Evolutionary conservation across 2,113 vertebrate genomes (phyloP).

Genomic region (Macaca nemestrina): DNA sequence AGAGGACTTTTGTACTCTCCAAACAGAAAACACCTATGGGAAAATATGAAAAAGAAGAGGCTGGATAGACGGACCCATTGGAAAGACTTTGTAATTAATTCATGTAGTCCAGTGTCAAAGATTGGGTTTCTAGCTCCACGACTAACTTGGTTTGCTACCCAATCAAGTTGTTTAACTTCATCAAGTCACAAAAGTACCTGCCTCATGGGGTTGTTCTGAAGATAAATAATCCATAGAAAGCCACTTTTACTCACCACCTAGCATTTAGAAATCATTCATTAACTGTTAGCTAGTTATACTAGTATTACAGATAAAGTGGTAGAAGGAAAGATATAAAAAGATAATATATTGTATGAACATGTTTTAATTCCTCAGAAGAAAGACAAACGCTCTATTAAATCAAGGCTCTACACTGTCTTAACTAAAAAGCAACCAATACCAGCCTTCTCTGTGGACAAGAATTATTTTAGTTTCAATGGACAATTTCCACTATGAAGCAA

Average conservation of each 20-base stretch:
- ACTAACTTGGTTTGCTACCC: background rate
- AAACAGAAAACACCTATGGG: background rate
- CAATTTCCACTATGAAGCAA: background rate
- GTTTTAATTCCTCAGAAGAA: background rate
- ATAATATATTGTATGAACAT: background rate
- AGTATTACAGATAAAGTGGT: background rate
- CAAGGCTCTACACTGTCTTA: background rate
- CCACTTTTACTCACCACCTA: background rate
- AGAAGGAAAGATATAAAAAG: background rate
- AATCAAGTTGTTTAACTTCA: background rate
- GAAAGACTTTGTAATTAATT: background rate
- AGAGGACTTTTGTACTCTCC: background rate
- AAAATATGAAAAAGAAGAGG: background rate
- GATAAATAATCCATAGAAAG: background rate
- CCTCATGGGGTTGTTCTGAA: background rate
- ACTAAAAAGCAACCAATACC: background rate
- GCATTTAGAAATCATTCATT: background rate
- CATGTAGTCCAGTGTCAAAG: background rate
- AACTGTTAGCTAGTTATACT: background rate
- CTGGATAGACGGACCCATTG: background rate
- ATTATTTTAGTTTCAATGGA: slow-evolving; percentile 14
- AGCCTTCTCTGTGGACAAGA: background rate
- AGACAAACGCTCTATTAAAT: background rate
- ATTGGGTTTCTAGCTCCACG: background rate
- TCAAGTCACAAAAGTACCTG: background rate